These are phyloP conservation scores for Cydia amplana DNA, from an alignment of 1,140 invertebrate species.

Conservation along the genomic window DNA sequence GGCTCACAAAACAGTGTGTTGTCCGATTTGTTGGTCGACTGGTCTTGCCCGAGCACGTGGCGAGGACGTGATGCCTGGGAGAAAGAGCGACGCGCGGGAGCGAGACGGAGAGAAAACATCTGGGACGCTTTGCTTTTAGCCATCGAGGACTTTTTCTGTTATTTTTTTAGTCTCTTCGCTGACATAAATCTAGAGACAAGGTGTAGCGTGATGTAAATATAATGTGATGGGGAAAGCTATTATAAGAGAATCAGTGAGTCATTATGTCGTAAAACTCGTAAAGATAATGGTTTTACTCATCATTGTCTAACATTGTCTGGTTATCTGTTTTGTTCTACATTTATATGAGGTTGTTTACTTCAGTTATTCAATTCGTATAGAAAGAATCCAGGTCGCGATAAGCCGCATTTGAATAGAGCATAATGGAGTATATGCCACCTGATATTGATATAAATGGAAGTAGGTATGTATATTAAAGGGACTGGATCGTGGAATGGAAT, in stretches of 20 bases:
- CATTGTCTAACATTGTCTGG: neutral
- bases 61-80: constrained; percentile 50
- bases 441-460: neutral
- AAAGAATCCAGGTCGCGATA: neutral
- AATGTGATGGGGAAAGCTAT: constrained; percentile 11
- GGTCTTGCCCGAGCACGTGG: constrained; percentile 45
- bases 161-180: constrained; percentile 14
- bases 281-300: constrained; percentile 22
- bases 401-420: neutral
- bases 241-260: constrained; percentile 12
- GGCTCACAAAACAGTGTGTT: neutral
- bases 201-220: neutral
- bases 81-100: constrained; percentile 46
- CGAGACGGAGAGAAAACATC: constrained; percentile 62
- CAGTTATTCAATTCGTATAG: neutral
- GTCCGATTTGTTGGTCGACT: constrained; percentile 25
- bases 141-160: neutral
- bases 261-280: constrained; percentile 1
- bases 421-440: neutral
- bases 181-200: neutral
- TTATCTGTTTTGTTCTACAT: constrained; percentile 26
- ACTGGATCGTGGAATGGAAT: constrained; percentile 16
- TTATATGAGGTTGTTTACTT: neutral
- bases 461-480: neutral
- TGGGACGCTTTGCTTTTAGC: constrained; percentile 36